These are phyloP conservation scores for Panopea generosa DNA, from an alignment of 2,888 invertebrate genomes.

Conservation along the genomic window DNA sequence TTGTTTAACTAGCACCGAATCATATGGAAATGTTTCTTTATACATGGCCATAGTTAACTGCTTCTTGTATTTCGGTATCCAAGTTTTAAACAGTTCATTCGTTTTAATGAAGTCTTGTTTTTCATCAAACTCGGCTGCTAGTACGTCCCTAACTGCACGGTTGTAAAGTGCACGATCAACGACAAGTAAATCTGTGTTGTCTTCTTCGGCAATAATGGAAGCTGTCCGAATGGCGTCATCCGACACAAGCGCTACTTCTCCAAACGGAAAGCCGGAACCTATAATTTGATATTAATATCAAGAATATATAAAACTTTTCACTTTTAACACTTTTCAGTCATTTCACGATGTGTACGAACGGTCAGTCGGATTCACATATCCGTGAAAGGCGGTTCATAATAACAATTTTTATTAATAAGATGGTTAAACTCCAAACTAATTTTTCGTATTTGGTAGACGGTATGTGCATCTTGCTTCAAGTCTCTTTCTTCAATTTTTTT, in stretches of 20 bases:
- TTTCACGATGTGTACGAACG: too few species aligned
- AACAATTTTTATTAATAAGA: too few species aligned
- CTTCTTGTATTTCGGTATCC: slow-evolving; percentile 83
- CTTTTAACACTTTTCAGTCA: too few species aligned
- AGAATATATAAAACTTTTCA: too few species aligned
- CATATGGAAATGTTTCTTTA: slow-evolving; percentile 80
- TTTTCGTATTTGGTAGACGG: too few species aligned
- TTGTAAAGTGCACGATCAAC: slow-evolving; percentile 83
- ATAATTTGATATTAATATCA: neutral
- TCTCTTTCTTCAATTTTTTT: too few species aligned
- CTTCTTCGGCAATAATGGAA: slow-evolving; percentile 82
- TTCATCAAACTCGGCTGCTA: slow-evolving; percentile 83
- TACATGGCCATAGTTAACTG: slow-evolving; percentile 84
- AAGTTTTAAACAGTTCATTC: slow-evolving; percentile 79
- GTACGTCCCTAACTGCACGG: slow-evolving; percentile 81
- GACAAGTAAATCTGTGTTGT: slow-evolving; percentile 81
- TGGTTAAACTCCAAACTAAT: too few species aligned
- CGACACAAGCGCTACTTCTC: slow-evolving; percentile 84
- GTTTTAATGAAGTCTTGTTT: slow-evolving; percentile 81
- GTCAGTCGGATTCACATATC: too few species aligned
- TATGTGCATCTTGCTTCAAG: too few species aligned
- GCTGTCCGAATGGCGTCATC: slow-evolving; percentile 83
- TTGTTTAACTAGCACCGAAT: slow-evolving; percentile 79
- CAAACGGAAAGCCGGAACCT: slow-evolving; percentile 84
- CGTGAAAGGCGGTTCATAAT: too few species aligned